phyloP scores from a whole-genome alignment of 2,113 vertebrate species.

The Irena cyanogastra region DNA sequence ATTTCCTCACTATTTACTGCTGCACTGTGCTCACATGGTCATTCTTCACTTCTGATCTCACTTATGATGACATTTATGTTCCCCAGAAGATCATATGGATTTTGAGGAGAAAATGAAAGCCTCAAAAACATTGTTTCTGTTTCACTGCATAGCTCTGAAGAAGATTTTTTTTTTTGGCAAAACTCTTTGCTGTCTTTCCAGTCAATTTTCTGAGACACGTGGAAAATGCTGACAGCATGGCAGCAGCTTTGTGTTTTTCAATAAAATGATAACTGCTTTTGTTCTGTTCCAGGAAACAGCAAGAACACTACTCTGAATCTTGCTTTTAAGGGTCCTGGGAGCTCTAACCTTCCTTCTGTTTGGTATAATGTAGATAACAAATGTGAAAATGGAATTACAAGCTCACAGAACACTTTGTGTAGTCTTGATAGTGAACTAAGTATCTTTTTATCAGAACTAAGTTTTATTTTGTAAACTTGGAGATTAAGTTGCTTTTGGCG shows the following conservation, averaged over 20 bases:
- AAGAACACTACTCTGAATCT: neutral
- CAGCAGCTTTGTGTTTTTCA: neutral
- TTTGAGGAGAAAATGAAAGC: neutral
- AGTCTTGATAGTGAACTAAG: neutral
- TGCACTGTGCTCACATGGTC: neutral
- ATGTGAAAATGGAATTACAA: neutral
- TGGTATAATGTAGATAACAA: neutral
- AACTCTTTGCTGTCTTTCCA: neutral
- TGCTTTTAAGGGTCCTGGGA: neutral
- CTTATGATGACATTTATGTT: neutral
- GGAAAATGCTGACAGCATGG: constrained; percentile 5
- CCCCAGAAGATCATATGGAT: neutral
- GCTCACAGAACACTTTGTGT: neutral
- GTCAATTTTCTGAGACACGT: constrained; percentile 16
- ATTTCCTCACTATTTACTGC: neutral
- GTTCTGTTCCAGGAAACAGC: neutral
- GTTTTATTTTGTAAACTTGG: neutral
- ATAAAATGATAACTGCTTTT: neutral
- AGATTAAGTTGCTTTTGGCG: neutral
- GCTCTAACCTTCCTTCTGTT: neutral
- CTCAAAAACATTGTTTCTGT: neutral
- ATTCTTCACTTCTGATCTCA: neutral
- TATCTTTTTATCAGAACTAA: neutral
- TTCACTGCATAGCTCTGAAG: neutral
- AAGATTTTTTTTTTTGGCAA: neutral